Percentiles rank a stretch among this genome's conserved stretches.
Evolutionary conservation across 2,888 invertebrate species (phyloP).

Genomic region (Phyto melanocephala): DNA sequence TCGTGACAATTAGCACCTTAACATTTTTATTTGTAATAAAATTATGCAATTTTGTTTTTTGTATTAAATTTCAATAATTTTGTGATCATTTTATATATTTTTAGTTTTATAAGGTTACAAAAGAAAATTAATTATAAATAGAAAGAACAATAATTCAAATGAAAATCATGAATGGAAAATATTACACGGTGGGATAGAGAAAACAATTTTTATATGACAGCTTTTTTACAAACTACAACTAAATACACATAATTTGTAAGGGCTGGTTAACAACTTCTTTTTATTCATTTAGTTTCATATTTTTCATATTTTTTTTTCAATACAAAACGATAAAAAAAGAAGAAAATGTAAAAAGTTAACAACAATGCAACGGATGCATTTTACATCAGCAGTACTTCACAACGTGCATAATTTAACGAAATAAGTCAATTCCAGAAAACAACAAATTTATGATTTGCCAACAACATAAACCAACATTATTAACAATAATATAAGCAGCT

Average conservation of each 20-base stretch:
- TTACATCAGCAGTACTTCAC: neutral
- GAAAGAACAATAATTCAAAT: too few relatives aligned
- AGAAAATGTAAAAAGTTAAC: too few relatives aligned
- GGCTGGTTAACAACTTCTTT: too few relatives aligned
- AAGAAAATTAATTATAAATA: too few relatives aligned
- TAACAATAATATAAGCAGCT: neutral
- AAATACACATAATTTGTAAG: too few relatives aligned
- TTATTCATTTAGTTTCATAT: too few relatives aligned
- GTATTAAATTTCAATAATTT: neutral
- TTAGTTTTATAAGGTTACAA: too few relatives aligned
- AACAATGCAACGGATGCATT: slow-evolving; percentile 13
- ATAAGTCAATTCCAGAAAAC: neutral
- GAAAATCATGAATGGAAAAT: neutral
- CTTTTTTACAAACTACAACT: too few relatives aligned
- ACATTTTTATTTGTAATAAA: slow-evolving; percentile 10
- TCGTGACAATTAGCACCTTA: neutral
- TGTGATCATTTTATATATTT: neutral
- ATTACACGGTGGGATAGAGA: neutral
- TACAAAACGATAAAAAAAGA: too few relatives aligned
- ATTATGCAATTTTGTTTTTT: neutral
- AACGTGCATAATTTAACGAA: neutral
- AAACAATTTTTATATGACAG: too few relatives aligned
- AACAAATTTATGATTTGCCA: slow-evolving; percentile 20
- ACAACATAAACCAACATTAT: slow-evolving; percentile 20
- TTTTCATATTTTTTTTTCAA: too few relatives aligned